Evolutionary conservation across 2,797 vertebrate genomes (phyloP).

Genomic region (Ptychadena robeensis): DNA sequence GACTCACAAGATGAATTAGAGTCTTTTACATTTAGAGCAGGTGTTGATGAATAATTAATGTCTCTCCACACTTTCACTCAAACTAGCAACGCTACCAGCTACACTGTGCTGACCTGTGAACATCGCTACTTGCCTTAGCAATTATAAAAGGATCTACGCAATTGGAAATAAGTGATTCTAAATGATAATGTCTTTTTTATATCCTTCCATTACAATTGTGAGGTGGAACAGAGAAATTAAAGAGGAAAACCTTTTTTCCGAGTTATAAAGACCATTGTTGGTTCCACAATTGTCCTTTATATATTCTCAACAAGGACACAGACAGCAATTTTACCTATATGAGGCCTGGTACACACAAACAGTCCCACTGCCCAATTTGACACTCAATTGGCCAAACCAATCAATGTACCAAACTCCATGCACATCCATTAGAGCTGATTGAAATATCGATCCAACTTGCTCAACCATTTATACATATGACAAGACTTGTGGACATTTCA

Average conservation of each 20-base stretch:
- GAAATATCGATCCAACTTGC: no score
- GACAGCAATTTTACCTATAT: no score
- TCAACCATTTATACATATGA: no score
- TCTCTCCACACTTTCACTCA: constrained; percentile 24
- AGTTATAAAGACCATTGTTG: background rate
- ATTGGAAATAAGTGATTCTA: background rate
- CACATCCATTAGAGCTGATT: no score
- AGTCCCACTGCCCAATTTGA: no score
- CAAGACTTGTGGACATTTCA: no score
- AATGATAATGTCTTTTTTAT: background rate
- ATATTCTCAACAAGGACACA: no score
- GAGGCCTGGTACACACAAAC: no score
- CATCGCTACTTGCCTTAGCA: constrained; percentile 26
- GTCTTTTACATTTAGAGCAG: constrained; percentile 27
- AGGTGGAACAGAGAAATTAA: background rate
- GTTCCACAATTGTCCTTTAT: no score
- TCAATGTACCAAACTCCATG: no score
- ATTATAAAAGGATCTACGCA: constrained; percentile 28
- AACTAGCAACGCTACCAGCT: background rate
- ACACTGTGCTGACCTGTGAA: constrained; percentile 27
- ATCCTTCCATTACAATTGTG: background rate
- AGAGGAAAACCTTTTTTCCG: background rate
- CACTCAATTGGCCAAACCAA: no score
- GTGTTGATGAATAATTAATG: constrained; percentile 41
- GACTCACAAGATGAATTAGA: constrained; percentile 12